A percentile compares a stretch with the other conserved stretches of the same genome.
These are phyloP conservation scores for Syndactyla subalaris DNA, from an alignment of 2,797 vertebrate species.

Conservation along the genomic window DNA sequence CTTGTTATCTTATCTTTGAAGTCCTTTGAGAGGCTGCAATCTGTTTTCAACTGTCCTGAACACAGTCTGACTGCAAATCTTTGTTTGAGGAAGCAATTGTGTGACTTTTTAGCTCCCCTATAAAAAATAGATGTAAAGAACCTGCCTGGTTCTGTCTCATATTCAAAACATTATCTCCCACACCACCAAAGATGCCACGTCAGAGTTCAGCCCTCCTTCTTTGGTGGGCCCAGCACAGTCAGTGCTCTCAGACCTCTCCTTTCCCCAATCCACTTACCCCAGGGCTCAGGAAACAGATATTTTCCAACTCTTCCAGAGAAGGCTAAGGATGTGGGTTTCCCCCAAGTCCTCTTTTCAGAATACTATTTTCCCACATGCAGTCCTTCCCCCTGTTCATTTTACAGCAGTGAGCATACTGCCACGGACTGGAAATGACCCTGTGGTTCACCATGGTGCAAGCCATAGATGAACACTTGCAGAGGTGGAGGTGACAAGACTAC, in stretches of 20 bases:
- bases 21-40: neutral
- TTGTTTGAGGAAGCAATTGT: neutral
- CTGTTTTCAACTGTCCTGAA: neutral
- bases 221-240: neutral
- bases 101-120: neutral
- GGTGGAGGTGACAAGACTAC: neutral
- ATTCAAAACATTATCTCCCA: neutral
- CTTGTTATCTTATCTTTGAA: constrained; percentile 47
- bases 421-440: neutral
- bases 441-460: neutral
- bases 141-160: neutral
- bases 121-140: neutral
- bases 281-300: neutral
- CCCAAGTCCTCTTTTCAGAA: neutral
- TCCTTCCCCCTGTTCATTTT: neutral
- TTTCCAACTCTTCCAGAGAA: neutral
- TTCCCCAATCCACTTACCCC: neutral
- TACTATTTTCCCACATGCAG: neutral
- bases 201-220: neutral
- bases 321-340: neutral
- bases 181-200: neutral
- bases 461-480: neutral
- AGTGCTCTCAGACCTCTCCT: neutral
- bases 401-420: neutral
- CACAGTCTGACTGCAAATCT: neutral